These are phyloP conservation scores for Protobothrops mucrosquamatus DNA, from an alignment of 2,113 vertebrate species.

Conservation along the genomic window DNA sequence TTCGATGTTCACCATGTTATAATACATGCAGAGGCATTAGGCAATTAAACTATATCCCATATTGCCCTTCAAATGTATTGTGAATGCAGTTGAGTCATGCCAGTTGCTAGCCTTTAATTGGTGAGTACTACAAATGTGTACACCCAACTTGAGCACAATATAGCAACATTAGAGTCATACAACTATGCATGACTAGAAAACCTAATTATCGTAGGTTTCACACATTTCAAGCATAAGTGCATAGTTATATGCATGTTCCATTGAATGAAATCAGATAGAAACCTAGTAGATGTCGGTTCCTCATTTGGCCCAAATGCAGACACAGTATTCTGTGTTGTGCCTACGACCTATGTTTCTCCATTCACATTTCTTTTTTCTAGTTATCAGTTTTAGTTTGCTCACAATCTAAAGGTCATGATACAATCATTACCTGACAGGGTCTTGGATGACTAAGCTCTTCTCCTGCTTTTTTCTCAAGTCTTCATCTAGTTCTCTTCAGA, in stretches of 20 bases:
- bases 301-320: slow-evolving; percentile 12
- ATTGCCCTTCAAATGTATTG: background rate
- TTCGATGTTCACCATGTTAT: slow-evolving; percentile 3
- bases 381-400: background rate
- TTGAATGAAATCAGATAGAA: background rate
- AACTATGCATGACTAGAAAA: background rate
- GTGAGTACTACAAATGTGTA: background rate
- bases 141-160: background rate
- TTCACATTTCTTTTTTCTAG: background rate
- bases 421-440: background rate
- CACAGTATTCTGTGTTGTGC: background rate
- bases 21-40: background rate
- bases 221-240: background rate
- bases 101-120: background rate
- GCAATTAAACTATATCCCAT: slow-evolving; percentile 3
- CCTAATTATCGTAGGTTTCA: background rate
- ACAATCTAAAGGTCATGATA: background rate
- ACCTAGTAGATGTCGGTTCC: background rate
- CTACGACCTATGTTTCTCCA: background rate
- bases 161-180: background rate
- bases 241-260: background rate
- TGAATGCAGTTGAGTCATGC: background rate
- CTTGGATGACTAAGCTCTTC: background rate
- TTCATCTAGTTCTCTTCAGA: background rate
- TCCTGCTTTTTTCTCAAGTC: background rate